Percentiles rank a stretch among this genome's conserved stretches.
These are phyloP conservation scores for Mycetomoellerius zeteki DNA, from an alignment of 1,140 invertebrate species.

Conservation along the genomic window DNA sequence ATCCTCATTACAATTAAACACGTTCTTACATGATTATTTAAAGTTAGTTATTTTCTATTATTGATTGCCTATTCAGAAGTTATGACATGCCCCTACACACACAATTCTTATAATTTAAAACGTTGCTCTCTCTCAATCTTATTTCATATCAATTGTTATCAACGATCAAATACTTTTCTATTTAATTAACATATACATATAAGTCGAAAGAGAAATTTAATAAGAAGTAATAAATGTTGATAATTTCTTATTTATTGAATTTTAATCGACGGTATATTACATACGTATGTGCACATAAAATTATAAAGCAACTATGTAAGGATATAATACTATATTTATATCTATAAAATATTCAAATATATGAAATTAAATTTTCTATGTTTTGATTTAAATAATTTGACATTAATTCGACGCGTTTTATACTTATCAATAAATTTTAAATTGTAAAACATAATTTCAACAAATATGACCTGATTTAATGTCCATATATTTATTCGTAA, in stretches of 20 bases:
- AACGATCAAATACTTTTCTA: background rate
- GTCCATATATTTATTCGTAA: background rate
- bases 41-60: background rate
- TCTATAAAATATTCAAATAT: constrained; percentile 21
- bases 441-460: background rate
- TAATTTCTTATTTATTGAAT: constrained; percentile 37
- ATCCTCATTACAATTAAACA: background rate
- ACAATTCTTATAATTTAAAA: constrained; percentile 23
- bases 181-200: background rate
- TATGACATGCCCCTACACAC: background rate
- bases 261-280: constrained; percentile 31
- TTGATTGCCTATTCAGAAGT: constrained; percentile 8
- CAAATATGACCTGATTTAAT: background rate
- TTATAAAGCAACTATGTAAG: background rate
- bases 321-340: constrained; percentile 11
- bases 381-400: constrained; percentile 42
- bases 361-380: constrained; percentile 35
- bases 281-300: constrained; percentile 51
- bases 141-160: background rate
- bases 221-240: constrained; percentile 19
- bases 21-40: background rate
- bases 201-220: constrained; percentile 15
- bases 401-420: background rate
- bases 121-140: background rate
- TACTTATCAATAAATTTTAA: constrained; percentile 14